Evolutionary conservation across 2,113 vertebrate genomes (phyloP).

Genomic region (Ceratotherium simum): DNA sequence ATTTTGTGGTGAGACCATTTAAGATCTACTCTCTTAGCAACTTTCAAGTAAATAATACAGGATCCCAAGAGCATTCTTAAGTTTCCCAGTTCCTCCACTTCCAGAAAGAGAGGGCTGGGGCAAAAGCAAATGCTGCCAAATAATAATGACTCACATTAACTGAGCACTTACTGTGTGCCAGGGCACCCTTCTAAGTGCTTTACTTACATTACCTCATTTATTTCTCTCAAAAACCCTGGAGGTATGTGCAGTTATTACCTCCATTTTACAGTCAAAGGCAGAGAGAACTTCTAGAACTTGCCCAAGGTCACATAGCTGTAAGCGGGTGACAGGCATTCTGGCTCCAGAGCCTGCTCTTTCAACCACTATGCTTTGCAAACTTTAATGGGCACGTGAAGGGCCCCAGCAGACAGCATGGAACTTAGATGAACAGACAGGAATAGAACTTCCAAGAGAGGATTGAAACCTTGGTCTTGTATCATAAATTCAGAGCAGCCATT

Average conservation of each 20-base stretch:
- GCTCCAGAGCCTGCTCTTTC: background rate
- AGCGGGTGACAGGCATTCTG: background rate
- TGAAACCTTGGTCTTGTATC: background rate
- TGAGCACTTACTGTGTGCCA: background rate
- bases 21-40: background rate
- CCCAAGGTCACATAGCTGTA: background rate
- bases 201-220: background rate
- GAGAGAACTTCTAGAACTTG: background rate
- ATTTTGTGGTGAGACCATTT: background rate
- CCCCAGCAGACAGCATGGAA: background rate
- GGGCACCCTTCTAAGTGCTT: background rate
- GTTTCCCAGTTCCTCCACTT: background rate
- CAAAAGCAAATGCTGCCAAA: background rate
- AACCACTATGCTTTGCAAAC: background rate
- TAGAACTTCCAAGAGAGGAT: background rate
- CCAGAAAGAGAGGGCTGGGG: background rate
- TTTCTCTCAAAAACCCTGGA: background rate
- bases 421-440: background rate
- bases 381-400: background rate
- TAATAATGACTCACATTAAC: background rate
- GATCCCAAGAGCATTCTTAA: background rate
- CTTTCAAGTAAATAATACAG: background rate
- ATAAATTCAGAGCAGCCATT: background rate
- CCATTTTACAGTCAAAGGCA: constrained; percentile 15
- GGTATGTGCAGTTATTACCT: background rate